A percentile compares a stretch with the other conserved stretches of the same genome.
Conservation (phyloP, 2,888 invertebrate species). For the Macrosoma leucophasiata region DNA sequence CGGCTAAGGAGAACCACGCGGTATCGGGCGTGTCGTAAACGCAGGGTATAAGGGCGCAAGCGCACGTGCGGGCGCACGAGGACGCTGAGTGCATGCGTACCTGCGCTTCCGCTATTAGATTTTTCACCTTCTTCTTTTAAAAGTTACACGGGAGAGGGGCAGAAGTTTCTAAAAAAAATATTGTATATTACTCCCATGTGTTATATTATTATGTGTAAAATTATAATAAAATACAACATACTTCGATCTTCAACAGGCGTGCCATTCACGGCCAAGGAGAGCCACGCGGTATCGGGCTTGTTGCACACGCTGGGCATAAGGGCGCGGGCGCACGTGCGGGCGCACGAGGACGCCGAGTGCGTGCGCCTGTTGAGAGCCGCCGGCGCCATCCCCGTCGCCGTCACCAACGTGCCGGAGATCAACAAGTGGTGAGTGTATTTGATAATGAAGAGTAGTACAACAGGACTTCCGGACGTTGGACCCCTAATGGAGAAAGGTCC, state of each 20-base stretch:
- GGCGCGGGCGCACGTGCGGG: conserved; percentile 76
- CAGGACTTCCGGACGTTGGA: too few relatives aligned
- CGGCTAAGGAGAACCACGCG: conserved; percentile 91
- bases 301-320: conserved; percentile 80
- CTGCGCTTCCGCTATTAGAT: too few relatives aligned
- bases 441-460: not conserved
- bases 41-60: conserved; percentile 79
- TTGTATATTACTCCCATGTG: too few relatives aligned
- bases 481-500: too few relatives aligned
- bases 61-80: conserved; percentile 75
- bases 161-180: too few relatives aligned
- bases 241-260: conserved; percentile 81
- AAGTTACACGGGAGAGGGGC: too few relatives aligned
- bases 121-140: too few relatives aligned
- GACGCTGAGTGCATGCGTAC: conserved; percentile 89
- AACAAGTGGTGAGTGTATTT: conserved; percentile 83
- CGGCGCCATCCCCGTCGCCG: conserved; percentile 90
- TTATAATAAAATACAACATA: too few relatives aligned
- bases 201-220: too few relatives aligned
- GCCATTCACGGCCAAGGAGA: conserved; percentile 95
- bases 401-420: conserved; percentile 95
- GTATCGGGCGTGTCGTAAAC: conserved; percentile 84
- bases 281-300: conserved; percentile 85
- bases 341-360: conserved; percentile 85
- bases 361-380: conserved; percentile 83